Percentiles rank a stretch among this genome's conserved stretches.
phyloP scores from a whole-genome alignment of 2,113 vertebrate species.

The Nesospiza acunhae region DNA sequence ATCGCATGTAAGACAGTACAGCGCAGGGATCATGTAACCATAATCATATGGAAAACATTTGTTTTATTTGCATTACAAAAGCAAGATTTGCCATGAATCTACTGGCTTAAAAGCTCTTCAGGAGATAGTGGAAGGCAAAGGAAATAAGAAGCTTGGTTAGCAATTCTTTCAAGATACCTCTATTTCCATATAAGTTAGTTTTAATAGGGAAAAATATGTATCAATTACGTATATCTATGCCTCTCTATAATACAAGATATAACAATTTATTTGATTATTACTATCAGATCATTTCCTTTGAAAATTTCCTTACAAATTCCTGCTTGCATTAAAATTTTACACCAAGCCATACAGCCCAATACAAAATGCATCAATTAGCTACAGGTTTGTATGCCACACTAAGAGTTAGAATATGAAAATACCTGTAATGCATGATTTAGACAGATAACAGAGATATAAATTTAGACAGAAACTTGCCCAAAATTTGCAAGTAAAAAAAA shows the following conservation, averaged over 20 bases:
- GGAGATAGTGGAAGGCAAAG: background rate
- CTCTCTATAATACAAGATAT: background rate
- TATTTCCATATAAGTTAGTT: background rate
- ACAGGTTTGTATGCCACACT: background rate
- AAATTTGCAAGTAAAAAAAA: constrained; percentile 59
- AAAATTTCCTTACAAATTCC: background rate
- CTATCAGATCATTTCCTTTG: background rate
- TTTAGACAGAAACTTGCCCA: constrained; percentile 27
- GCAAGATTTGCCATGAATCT: background rate
- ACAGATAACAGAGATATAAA: background rate
- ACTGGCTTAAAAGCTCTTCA: background rate
- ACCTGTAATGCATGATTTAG: background rate
- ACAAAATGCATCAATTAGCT: background rate
- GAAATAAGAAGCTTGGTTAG: background rate
- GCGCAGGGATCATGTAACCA: background rate
- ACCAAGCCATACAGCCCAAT: background rate
- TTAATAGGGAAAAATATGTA: background rate
- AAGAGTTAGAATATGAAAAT: background rate
- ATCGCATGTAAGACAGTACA: background rate
- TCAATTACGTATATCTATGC: background rate
- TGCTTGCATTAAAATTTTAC: background rate
- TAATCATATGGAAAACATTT: background rate
- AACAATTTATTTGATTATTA: background rate
- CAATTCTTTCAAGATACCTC: background rate
- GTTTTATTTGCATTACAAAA: constrained; percentile 22